Conservation (phyloP, 1,140 invertebrate species). For the Coptotermes formosanus region DNA sequence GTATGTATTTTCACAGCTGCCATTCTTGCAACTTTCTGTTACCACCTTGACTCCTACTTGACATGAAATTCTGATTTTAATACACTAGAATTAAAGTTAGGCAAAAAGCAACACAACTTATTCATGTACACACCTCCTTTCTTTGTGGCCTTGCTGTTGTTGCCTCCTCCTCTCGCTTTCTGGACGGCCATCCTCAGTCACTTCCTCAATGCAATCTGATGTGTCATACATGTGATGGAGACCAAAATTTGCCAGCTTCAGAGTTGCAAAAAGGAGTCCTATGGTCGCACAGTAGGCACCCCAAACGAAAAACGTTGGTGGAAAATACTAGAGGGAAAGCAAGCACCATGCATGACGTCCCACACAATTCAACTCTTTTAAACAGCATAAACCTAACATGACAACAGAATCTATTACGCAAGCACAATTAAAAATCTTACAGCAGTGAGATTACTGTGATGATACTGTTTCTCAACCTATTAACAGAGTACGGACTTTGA, state of each 20-base stretch:
- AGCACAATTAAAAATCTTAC: not conserved
- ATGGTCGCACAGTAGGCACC: conserved; percentile 82
- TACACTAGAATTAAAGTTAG: not conserved
- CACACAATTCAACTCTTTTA: too few relatives aligned
- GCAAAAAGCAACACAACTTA: not conserved
- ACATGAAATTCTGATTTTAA: too few relatives aligned
- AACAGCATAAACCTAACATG: conserved; percentile 23
- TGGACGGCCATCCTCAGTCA: conserved; percentile 44
- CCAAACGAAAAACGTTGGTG: conserved; percentile 81
- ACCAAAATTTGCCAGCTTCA: conserved; percentile 88
- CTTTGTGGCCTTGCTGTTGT: conserved; percentile 31
- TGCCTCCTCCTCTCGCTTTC: conserved; percentile 37
- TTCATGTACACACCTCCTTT: conserved; percentile 34
- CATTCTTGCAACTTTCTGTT: too few relatives aligned
- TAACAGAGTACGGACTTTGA: conserved; percentile 37
- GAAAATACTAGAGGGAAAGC: conserved; percentile 75
- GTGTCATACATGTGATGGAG: conserved; percentile 96
- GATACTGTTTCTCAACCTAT: not conserved
- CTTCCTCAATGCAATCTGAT: conserved; percentile 71
- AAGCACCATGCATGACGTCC: not conserved
- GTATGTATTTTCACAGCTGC: too few relatives aligned
- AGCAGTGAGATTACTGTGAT: not conserved
- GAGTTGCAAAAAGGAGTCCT: conserved; percentile 71
- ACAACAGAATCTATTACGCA: not conserved
- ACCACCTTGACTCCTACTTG: too few relatives aligned